Base-by-base conservation (phyloP, 1,140 invertebrate genomes). In the Chlorops oryzae region DNA sequence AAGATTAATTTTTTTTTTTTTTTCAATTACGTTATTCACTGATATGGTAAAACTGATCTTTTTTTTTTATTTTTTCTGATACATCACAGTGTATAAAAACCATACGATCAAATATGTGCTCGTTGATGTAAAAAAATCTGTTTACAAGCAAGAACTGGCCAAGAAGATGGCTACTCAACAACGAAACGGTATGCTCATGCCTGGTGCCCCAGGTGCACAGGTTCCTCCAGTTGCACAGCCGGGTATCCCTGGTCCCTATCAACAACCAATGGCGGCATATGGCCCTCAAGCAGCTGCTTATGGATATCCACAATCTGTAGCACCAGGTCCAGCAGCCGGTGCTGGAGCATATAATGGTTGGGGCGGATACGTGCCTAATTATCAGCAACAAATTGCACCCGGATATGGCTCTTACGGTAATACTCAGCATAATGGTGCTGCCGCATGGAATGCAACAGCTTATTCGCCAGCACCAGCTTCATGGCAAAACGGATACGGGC, bases 121-220 rank as follows among this genome's bases (percentile, higher is more conserved):
- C 27, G 78, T 90, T 2, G 87, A 90, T 61, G 87, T 90, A 0
- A 90, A 90, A 62, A 90, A 89, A 70, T 87, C 84, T 2, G 57
- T 84, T 12, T 83, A 82, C 22, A 83, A 83, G 64, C 74, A 78
- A 5, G 83, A 84, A 59, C 81, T 83, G 76, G 75, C 75, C 5
- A 74, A 80, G 52, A 56, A 70, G 65, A 34, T 61, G 48, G 17
- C 18, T 40, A 5, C 27, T n/a, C 45, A 48, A 32, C 47, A 42
- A 18, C 41, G 46, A 34, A 4, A n/a, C 20, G 24, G 24, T 25
- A 27, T 6, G 57, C 58, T 10, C 52, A 51, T n/a, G 56, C 55
- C 39, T 62, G 63, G 63, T 27, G 56, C 54, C 12, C 57, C 62
- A 7, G n/a, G n/a, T n/a, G n/a, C n/a, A n/a, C n/a, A n/a, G n/a